Conservation (phyloP, 2,888 invertebrate species). For the Caenorhabditis sulstoni region DNA sequence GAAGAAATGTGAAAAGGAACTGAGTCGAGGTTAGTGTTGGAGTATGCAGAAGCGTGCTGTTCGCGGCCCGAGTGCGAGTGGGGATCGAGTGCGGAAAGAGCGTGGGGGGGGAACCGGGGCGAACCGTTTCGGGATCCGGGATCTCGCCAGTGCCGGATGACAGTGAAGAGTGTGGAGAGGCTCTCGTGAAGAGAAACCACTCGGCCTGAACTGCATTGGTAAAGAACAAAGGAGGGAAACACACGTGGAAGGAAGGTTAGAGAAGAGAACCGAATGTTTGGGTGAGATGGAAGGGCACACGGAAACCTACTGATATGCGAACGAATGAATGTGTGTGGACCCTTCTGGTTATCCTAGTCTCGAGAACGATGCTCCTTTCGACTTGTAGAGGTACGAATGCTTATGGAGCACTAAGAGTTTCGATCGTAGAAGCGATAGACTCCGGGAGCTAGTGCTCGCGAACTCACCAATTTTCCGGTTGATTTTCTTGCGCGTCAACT, state of each 20-base stretch:
- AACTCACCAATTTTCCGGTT: constrained; percentile 75
- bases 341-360: constrained; percentile 36
- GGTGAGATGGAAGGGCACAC: constrained; percentile 30
- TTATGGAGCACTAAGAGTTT: constrained; percentile 48
- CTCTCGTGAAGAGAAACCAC: constrained; percentile 41
- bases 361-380: constrained; percentile 50
- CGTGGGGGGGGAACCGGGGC: not conserved
- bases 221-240: not conserved
- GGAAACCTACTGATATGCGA: constrained; percentile 46
- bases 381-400: constrained; percentile 50
- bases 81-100: not conserved
- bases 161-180: constrained; percentile 36
- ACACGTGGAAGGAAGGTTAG: not conserved
- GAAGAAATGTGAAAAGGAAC: not conserved
- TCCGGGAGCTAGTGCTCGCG: not conserved
- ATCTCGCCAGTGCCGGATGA: constrained; percentile 44
- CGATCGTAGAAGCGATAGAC: constrained; percentile 38
- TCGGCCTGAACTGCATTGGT: constrained; percentile 30
- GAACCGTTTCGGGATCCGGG: constrained; percentile 42
- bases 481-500: constrained; percentile 76
- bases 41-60: constrained; percentile 27
- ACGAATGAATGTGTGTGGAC: not conserved
- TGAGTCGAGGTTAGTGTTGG: constrained; percentile 4
- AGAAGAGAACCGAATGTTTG: not conserved
- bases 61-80: constrained; percentile 24